These are phyloP conservation scores for Pedionomus torquatus DNA, from an alignment of 2,113 vertebrate species.

Conservation along the genomic window DNA sequence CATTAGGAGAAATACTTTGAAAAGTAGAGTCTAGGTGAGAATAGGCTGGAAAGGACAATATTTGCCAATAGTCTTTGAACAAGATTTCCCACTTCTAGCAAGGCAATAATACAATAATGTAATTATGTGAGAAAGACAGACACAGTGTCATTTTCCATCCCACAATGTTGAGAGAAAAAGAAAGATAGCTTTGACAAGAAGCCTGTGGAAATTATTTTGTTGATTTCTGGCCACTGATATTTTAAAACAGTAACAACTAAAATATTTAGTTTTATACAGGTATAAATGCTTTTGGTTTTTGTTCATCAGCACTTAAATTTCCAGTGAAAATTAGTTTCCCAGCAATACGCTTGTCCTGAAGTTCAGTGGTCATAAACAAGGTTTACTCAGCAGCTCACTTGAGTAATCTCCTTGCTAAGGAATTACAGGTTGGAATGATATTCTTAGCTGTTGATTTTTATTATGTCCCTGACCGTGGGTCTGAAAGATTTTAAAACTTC, in stretches of 20 bases:
- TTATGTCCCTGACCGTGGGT: not conserved
- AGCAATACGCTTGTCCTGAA: not conserved
- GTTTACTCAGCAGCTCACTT: not conserved
- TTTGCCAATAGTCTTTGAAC: not conserved
- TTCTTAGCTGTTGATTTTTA: not conserved
- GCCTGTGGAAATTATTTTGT: not conserved
- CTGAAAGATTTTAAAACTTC: constrained; percentile 48
- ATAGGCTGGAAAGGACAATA: not conserved
- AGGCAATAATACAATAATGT: not conserved
- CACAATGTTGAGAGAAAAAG: not conserved
- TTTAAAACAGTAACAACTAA: not conserved
- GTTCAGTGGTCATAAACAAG: not conserved
- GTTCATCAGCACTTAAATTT: not conserved
- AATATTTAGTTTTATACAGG: not conserved
- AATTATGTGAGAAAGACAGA: not conserved
- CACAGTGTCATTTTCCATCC: not conserved
- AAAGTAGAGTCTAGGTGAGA: not conserved
- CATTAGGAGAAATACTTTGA: not conserved
- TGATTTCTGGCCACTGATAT: not conserved
- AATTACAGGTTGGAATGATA: not conserved
- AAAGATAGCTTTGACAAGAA: not conserved
- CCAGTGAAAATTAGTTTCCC: not conserved
- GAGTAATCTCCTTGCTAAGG: not conserved
- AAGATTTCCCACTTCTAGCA: not conserved
- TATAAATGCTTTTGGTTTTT: not conserved